Evolutionary conservation across 1,140 invertebrate genomes (phyloP).

Genomic region (Pogonognathellus flavescens): DNA sequence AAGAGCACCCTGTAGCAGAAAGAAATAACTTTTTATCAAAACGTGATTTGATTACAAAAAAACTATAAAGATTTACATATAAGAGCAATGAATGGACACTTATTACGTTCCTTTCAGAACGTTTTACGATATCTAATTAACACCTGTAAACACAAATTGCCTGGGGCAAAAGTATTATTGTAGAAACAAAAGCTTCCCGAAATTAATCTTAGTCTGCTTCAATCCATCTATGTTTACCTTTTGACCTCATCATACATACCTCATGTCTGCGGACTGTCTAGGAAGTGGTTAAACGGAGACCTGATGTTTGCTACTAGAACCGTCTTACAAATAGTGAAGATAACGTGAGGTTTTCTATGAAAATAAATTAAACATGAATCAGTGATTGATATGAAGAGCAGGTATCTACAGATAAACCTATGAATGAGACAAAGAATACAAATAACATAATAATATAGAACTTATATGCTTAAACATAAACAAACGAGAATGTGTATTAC

Average conservation of each 20-base stretch:
- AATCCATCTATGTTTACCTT: neutral
- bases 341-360: no score
- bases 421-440: neutral
- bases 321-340: no score
- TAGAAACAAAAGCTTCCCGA: neutral
- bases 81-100: no score
- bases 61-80: no score
- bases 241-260: slow-evolving; percentile 13
- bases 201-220: slow-evolving; percentile 17
- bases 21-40: no score
- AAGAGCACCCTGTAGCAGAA: no score
- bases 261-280: slow-evolving; percentile 3
- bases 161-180: neutral
- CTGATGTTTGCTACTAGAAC: no score
- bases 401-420: neutral
- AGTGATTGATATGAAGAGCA: no score
- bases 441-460: neutral
- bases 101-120: neutral
- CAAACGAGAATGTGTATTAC: neutral
- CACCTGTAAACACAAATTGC: neutral
- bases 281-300: neutral
- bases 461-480: neutral
- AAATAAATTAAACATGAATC: no score
- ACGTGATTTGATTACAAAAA: no score
- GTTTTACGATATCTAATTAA: slow-evolving; percentile 13